These are phyloP conservation scores for Paratrypauchen microcephalus DNA, from an alignment of 2,797 vertebrate species.

Conservation along the genomic window DNA sequence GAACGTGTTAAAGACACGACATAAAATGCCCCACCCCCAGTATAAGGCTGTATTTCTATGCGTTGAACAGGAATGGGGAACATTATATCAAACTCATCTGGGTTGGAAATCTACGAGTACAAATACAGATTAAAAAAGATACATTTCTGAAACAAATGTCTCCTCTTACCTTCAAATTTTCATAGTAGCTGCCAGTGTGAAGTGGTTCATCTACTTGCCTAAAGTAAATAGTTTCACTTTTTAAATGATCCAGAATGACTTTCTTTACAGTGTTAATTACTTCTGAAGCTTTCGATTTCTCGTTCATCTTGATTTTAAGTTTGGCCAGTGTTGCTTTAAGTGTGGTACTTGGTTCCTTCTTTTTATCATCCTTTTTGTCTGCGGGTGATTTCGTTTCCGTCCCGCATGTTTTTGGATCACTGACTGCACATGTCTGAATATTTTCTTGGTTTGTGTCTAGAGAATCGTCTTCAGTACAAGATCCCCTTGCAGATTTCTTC, in stretches of 20 bases:
- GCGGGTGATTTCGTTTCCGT: neutral
- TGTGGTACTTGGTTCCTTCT: conserved; percentile 1
- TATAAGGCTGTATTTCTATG: conserved; percentile 59
- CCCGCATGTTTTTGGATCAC: neutral
- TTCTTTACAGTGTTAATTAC: conserved; percentile 45
- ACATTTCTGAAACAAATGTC: neutral
- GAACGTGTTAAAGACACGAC: conserved; percentile 75
- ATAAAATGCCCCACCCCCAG: conserved; percentile 73
- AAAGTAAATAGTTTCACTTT: conserved; percentile 27
- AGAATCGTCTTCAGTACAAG: neutral
- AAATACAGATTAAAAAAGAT: neutral
- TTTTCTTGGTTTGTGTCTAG: conserved; percentile 1
- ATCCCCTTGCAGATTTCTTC: neutral
- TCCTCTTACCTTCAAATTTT: conserved; percentile 69
- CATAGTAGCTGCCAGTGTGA: conserved; percentile 73
- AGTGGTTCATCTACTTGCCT: conserved; percentile 32
- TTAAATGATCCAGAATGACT: conserved; percentile 40
- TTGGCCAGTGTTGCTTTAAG: conserved; percentile 47
- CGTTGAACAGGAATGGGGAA: conserved; percentile 69
- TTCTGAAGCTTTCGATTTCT: conserved; percentile 24
- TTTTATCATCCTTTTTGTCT: neutral
- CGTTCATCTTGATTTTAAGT: conserved; percentile 40
- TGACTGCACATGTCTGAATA: neutral
- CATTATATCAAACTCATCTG: conserved; percentile 92
- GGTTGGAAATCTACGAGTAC: conserved; percentile 77